These are phyloP conservation scores for Calameuta pallipes DNA, from an alignment of 2,888 invertebrate genomes.

Conservation along the genomic window DNA sequence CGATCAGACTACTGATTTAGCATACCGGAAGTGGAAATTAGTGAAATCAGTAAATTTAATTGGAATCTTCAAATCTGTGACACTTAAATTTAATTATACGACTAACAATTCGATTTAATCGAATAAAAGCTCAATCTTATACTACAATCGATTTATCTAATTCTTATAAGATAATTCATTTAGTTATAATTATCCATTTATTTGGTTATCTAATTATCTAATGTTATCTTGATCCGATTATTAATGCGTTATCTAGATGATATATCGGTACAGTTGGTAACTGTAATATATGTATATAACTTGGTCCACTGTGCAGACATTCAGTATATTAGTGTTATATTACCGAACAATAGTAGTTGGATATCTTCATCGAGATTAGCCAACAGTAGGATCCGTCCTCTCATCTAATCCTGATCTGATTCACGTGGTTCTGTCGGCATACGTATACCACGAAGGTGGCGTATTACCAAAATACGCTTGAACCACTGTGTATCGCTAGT, in stretches of 20 bases:
- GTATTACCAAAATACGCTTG: not conserved
- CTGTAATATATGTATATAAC: not conserved
- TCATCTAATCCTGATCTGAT: not conserved
- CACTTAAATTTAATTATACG: not conserved
- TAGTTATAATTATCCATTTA: not conserved
- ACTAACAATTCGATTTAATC: not conserved
- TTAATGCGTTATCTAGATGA: not conserved
- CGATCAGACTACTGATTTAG: not conserved
- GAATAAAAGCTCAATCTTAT: no score
- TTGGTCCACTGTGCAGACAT: not conserved
- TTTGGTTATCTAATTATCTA: not conserved
- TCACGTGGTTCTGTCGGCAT: not conserved
- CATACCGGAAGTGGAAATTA: not conserved
- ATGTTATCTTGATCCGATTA: not conserved
- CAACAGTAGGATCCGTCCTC: no score
- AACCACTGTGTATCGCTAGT: not conserved
- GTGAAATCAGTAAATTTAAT: not conserved
- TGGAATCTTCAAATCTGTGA: not conserved
- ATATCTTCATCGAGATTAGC: no score
- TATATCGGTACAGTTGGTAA: not conserved
- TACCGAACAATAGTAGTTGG: not conserved
- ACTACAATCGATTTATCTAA: no score
- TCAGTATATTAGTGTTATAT: not conserved
- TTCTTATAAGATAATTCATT: no score
- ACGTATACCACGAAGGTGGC: not conserved